These are phyloP conservation scores for Danio choprae DNA, from an alignment of 2,797 vertebrate species.

Conservation along the genomic window DNA sequence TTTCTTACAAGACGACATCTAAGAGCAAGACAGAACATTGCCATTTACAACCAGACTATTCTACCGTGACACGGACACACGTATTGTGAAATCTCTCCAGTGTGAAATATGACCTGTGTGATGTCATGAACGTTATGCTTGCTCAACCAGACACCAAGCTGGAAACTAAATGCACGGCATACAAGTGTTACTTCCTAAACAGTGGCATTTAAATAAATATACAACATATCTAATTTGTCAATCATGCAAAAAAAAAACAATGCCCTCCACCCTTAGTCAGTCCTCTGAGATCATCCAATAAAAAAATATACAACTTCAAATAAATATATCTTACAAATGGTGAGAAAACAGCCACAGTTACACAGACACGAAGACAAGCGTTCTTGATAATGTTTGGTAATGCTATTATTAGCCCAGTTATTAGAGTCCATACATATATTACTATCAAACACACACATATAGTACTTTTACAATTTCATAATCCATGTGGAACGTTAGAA, in stretches of 20 bases:
- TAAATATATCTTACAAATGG: slow-evolving; percentile 61
- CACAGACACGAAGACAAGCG: slow-evolving; percentile 49
- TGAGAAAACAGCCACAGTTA: slow-evolving; percentile 45
- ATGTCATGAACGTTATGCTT: slow-evolving; percentile 12
- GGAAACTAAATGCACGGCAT: slow-evolving; percentile 29
- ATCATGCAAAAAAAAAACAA: slow-evolving; percentile 51
- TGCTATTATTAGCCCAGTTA: slow-evolving; percentile 42
- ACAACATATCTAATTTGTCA: slow-evolving; percentile 25
- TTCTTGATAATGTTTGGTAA: slow-evolving; percentile 45
- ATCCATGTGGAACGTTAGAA: slow-evolving; percentile 37
- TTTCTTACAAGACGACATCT: slow-evolving; percentile 22
- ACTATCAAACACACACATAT: slow-evolving; percentile 44
- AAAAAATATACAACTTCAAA: slow-evolving; percentile 61
- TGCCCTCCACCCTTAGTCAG: slow-evolving; percentile 53
- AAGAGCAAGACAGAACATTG: slow-evolving; percentile 41
- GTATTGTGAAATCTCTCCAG: slow-evolving; percentile 45
- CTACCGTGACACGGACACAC: slow-evolving; percentile 7
- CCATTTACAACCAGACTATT: slow-evolving; percentile 17
- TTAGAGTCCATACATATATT: slow-evolving; percentile 45
- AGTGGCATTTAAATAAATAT: slow-evolving; percentile 61
- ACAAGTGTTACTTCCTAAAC: slow-evolving; percentile 17
- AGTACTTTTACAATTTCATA: slow-evolving; percentile 41
- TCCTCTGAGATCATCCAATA: slow-evolving; percentile 26
- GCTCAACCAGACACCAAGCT: slow-evolving; percentile 46
- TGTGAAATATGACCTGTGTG: slow-evolving; percentile 46